A percentile compares a stretch with the other conserved stretches of the same genome.
Conservation (phyloP, 2,888 invertebrate genomes). For the Agrochola lota region DNA sequence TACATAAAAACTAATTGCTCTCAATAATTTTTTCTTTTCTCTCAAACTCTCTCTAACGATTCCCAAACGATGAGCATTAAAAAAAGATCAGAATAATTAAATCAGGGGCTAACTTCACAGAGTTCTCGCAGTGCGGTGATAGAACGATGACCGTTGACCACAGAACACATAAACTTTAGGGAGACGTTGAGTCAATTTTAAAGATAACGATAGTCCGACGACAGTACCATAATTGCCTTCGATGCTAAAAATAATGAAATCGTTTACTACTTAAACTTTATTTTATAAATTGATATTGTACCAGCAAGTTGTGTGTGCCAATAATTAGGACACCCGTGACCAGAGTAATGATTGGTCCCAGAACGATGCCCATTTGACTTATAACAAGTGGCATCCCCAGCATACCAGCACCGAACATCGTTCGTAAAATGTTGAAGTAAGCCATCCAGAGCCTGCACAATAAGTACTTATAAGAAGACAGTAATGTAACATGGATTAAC, state of each 20-base stretch:
- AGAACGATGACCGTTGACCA: too few species aligned
- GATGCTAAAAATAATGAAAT: background rate
- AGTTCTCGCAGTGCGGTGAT: background rate
- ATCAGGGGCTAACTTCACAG: too few species aligned
- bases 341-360: constrained; percentile 75
- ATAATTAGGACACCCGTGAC: constrained; percentile 73
- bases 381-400: constrained; percentile 80
- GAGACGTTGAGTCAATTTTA: background rate
- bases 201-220: background rate
- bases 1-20: too few species aligned
- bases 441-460: constrained; percentile 79
- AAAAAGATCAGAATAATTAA: too few species aligned
- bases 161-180: background rate
- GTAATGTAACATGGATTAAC: background rate
- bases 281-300: constrained; percentile 53
- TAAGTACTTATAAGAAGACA: constrained; percentile 3
- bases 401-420: constrained; percentile 77
- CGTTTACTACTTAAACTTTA: background rate
- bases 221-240: background rate
- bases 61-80: too few species aligned
- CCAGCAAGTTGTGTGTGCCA: constrained; percentile 77
- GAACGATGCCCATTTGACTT: constrained; percentile 77
- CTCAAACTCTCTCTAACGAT: too few species aligned
- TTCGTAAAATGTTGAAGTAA: constrained; percentile 78
- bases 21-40: too few species aligned